phyloP scores from a whole-genome alignment of 1,140 invertebrate genomes.

The Polyergus mexicanus region DNA sequence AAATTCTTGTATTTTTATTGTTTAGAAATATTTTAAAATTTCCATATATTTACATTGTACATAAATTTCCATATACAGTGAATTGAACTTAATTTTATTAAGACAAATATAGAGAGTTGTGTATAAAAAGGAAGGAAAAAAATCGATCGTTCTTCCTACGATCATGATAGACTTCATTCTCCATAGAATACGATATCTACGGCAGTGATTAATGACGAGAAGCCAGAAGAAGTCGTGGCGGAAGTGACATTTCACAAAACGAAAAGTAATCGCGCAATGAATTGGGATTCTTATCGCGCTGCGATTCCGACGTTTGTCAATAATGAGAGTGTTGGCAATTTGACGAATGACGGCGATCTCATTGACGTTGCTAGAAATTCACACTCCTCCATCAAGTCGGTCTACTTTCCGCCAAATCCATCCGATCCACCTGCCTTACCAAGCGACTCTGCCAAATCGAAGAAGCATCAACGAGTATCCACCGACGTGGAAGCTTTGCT shows the following conservation, averaged over 20 bases:
- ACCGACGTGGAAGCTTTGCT: conserved; percentile 64
- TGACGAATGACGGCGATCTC: conserved; percentile 50
- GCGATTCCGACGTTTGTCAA: conserved; percentile 33
- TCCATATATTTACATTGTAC: neutral
- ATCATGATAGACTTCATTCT: conserved; percentile 33
- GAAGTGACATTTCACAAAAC: conserved; percentile 19
- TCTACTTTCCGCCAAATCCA: conserved; percentile 65
- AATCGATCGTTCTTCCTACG: conserved; percentile 26
- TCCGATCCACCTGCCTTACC: neutral
- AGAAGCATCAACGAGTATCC: neutral
- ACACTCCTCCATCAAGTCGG: conserved; percentile 69
- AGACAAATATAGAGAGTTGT: neutral
- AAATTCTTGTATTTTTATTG: neutral
- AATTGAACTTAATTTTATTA: neutral
- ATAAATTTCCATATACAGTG: no score
- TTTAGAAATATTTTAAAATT: neutral
- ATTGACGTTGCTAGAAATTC: conserved; percentile 70
- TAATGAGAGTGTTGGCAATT: conserved; percentile 14
- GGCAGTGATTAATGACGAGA: conserved; percentile 37
- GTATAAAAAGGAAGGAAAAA: neutral
- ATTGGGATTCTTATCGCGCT: conserved; percentile 9
- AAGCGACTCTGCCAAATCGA: neutral
- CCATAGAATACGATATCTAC: neutral
- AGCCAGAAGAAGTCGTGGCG: conserved; percentile 22
- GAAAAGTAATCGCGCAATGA: conserved; percentile 29